Conservation (phyloP, 2,888 invertebrate species). For the Agrotis ipsilon region DNA sequence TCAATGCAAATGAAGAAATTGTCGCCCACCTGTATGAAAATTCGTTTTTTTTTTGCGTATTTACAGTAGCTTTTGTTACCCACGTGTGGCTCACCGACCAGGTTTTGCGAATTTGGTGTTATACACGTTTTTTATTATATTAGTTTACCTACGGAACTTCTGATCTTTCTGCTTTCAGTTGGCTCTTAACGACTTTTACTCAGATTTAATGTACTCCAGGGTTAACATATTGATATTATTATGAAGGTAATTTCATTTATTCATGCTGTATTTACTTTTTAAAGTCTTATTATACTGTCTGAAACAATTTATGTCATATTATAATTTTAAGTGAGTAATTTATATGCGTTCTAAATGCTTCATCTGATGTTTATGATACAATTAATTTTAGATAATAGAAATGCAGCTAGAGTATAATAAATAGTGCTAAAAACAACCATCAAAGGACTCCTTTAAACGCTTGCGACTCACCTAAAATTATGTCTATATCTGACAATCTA, state of each 20-base stretch:
- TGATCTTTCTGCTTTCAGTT: background rate
- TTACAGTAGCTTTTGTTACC: too few relatives aligned
- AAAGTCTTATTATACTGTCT: conserved; percentile 3
- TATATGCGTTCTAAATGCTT: background rate
- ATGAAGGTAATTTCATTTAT: conserved; percentile 28
- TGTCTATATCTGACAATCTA: background rate
- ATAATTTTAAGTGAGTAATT: background rate
- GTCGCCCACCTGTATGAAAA: too few relatives aligned
- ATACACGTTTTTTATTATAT: too few relatives aligned
- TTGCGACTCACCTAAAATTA: too few relatives aligned
- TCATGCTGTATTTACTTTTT: background rate
- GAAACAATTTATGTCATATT: conserved; percentile 9
- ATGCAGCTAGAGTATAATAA: background rate
- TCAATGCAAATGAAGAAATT: too few relatives aligned
- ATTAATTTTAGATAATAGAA: background rate
- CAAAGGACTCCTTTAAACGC: too few relatives aligned
- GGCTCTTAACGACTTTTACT: conserved; percentile 7
- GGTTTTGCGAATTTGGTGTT: too few relatives aligned
- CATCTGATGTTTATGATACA: too few relatives aligned
- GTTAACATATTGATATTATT: conserved; percentile 35
- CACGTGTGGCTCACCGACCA: too few relatives aligned
- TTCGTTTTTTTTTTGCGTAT: too few relatives aligned
- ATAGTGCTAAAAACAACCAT: background rate
- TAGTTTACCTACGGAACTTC: conserved; percentile 9
- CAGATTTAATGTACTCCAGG: conserved; percentile 34